These are phyloP conservation scores for Barbus barbus DNA, from an alignment of 2,113 vertebrate species.

Conservation along the genomic window DNA sequence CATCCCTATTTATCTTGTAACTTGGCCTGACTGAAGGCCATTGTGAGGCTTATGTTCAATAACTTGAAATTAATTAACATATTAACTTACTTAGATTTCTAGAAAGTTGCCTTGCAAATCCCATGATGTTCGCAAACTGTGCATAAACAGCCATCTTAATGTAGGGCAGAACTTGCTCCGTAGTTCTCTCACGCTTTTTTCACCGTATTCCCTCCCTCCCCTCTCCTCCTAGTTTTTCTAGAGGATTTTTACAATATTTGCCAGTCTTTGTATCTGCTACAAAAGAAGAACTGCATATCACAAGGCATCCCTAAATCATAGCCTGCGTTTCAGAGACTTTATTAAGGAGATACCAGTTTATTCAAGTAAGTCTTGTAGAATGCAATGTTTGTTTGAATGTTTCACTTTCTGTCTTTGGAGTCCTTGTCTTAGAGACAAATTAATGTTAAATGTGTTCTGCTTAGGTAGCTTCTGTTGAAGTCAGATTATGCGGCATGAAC, in stretches of 20 bases:
- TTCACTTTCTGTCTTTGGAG: background rate
- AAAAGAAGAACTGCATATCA: background rate
- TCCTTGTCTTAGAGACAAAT: background rate
- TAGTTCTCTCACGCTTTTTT: background rate
- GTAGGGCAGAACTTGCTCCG: background rate
- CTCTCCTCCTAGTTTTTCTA: background rate
- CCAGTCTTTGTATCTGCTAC: background rate
- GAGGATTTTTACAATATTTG: background rate
- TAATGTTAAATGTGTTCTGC: background rate
- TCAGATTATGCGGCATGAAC: background rate
- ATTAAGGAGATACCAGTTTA: background rate
- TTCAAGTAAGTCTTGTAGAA: conserved; percentile 11
- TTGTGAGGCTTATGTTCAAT: background rate
- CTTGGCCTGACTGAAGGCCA: background rate
- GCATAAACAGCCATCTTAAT: background rate
- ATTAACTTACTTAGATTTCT: no score
- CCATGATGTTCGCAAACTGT: background rate
- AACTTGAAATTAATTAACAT: no score
- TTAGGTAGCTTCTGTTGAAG: background rate
- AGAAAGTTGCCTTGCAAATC: background rate
- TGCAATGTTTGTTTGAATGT: background rate
- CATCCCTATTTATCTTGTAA: background rate
- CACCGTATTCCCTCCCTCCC: conserved; percentile 2
- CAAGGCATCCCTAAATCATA: background rate
- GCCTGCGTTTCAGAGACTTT: background rate